Evolutionary conservation across 2,888 invertebrate genomes (phyloP), one percentile per base, ranked within the genome.

Genomic region (Auanema sp.): DNA sequence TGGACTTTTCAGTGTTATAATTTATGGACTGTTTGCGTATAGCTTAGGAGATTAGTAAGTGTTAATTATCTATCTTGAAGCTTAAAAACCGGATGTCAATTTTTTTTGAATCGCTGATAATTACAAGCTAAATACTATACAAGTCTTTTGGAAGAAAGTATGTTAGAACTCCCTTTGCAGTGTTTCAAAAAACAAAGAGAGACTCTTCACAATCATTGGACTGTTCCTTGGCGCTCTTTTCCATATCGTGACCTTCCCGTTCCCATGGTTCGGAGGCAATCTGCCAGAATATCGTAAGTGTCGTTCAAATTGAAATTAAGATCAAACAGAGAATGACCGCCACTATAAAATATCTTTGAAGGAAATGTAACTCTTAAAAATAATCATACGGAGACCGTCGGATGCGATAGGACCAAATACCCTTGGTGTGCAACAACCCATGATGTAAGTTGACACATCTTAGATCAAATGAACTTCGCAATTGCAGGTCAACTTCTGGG

Each of bases 231-330:
- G 72, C 18, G 68, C 65, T n/a, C 18, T 70, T 21, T 72, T 70
- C 56, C 72, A 72, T 21, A 57, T 72, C 11, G 68, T 65, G n/a
- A 72, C 72, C 3, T 72, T 59, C 59, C 72, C 72, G 4, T 72
- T 65, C 25, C 72, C 72, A 49, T 72, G 66, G 60, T 21, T 52
- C 6, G 52, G 21, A 52, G 24, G 52, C 33, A n/a, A 52, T 52
- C 33, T 52, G 18, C 47, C 47, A 47, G 16, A 16, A 47, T 16
- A 18, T 47, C 21, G 47, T 47, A 21, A 47, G 47, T 47, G 33
- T 33, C 33, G 8, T 33, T 33, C 3, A 33, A 33, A 33, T 33
- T 33, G 8, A 8, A 33, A 33, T 33, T 33, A 5, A 33, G 8
- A 33, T 33, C 33, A 5, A 33, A 33, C 33, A 33, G 33, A 8